Conservation (phyloP, 1,140 invertebrate genomes). For the Diploscapter pachys region DNA sequence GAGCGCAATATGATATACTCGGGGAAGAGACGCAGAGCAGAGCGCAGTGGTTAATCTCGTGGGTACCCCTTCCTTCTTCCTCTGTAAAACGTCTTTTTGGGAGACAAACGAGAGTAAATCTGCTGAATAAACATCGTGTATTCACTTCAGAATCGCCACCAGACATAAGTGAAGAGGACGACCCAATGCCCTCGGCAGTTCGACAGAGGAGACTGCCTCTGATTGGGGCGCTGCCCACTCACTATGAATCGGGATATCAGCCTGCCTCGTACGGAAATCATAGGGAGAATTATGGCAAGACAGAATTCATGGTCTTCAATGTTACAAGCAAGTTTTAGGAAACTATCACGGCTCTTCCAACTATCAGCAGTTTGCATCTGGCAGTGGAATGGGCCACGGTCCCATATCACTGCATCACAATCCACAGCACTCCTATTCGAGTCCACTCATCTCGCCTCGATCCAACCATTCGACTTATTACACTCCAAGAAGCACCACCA, state of each 20-base stretch:
- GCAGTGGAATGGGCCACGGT: conserved; percentile 11
- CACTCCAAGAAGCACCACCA: conserved; percentile 26
- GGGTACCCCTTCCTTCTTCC: background rate
- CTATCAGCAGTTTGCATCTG: conserved; percentile 11
- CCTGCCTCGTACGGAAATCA: background rate
- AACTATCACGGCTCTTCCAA: conserved; percentile 12
- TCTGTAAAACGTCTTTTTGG: background rate
- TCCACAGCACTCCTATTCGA: conserved; percentile 18
- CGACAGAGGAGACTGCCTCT: conserved; percentile 27
- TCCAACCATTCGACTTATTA: conserved; percentile 18
- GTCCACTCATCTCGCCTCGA: background rate
- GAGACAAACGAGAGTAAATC: background rate
- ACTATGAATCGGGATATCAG: conserved; percentile 7
- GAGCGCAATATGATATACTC: background rate
- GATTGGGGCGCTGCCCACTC: conserved; percentile 28
- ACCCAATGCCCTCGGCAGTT: conserved; percentile 30
- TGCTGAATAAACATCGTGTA: background rate
- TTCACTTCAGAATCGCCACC: conserved; percentile 17
- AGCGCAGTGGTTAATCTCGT: no score
- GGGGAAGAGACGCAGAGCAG: no score
- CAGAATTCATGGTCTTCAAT: background rate
- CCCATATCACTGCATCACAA: conserved; percentile 16
- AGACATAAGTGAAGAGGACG: conserved; percentile 30
- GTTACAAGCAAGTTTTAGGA: conserved; percentile 15
- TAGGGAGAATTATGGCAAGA: conserved; percentile 10